Evolutionary conservation across 2,888 invertebrate genomes (phyloP), one percentile per base, ranked within the genome.

Genomic region (Eutolmus rufibarbis): DNA sequence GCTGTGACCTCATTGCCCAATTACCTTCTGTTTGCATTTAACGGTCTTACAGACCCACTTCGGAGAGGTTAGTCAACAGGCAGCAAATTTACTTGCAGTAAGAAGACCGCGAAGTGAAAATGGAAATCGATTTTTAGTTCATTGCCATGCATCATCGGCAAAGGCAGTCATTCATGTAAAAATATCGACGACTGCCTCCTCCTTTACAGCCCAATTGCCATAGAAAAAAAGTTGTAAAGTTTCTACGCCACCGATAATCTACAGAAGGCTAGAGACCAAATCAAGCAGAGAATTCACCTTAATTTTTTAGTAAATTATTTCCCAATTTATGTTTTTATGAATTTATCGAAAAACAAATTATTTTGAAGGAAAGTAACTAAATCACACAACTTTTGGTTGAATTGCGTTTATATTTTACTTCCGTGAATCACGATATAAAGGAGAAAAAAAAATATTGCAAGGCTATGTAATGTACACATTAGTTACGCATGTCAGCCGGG

Each of bases 121-220:
- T 79, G 28, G 79, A 79, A 51, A 79, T 79, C 79, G 79, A 79
- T 79, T 79, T 79, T 79, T 79, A 51, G 79, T 79, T 79, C 79
- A 79, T 79, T 79, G 79, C 79, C 79, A 51, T 79, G 79, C 79
- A 79, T 51, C 79, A 79, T 79, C 51, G 51, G 51, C 28, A 51
- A 28, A 23, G 28, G 51, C 31, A 66, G 9, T 28, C 66, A 28
- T 66, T 66, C 66, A 66, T 23, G 19, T 66, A 66, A 66, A 66
- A 66, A 66, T 66, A 66, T 66, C 19, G 19, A 28, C 4, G 51
- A 19, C 5, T 46, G 23, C 23, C 46, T 12, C 46, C 51, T 46
- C 46, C 28, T 51, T 51, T 51, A 40, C 31, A 51, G 16, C 51
- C 79, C 31, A 79, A 51, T 79, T 40, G 23, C 40, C 43, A 78